Percentiles rank a stretch among this genome's conserved stretches.
phyloP scores from a whole-genome alignment of 2,113 vertebrate species.

The Cololabis saira region DNA sequence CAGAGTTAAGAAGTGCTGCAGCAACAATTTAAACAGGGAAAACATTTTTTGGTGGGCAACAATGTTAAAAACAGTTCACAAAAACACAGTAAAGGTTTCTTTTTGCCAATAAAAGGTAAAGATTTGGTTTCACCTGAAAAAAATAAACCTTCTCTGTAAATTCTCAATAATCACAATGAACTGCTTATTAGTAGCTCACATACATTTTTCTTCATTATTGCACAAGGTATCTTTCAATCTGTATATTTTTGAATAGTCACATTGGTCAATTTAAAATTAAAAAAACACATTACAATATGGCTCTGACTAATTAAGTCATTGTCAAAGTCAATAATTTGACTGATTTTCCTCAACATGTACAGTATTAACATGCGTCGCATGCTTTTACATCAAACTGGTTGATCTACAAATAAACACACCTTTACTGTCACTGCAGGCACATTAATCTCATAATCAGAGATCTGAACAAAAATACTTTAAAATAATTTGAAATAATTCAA shows the following conservation, averaged over 20 bases:
- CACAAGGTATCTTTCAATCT: constrained; percentile 1
- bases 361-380: constrained; percentile 5
- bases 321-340: constrained; percentile 20
- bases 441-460: too few relatives aligned
- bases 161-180: neutral
- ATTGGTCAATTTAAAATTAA: constrained; percentile 1
- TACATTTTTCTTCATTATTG: constrained; percentile 31
- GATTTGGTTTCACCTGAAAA: too few relatives aligned
- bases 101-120: too few relatives aligned
- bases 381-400: too few relatives aligned
- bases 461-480: too few relatives aligned
- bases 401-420: constrained; percentile 8
- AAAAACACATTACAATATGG: constrained; percentile 14
- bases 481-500: too few relatives aligned
- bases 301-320: constrained; percentile 61
- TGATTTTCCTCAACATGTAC: neutral
- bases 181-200: neutral
- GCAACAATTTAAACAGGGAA: neutral
- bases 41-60: neutral
- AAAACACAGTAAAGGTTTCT: neutral
- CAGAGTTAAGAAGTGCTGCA: constrained; percentile 37
- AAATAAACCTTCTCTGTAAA: too few relatives aligned
- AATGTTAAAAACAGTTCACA: constrained; percentile 8
- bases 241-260: constrained; percentile 4
- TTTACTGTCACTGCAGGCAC: too few relatives aligned